These are phyloP conservation scores for Australoheros facetus DNA, from an alignment of 2,797 vertebrate genomes.

Conservation along the genomic window DNA sequence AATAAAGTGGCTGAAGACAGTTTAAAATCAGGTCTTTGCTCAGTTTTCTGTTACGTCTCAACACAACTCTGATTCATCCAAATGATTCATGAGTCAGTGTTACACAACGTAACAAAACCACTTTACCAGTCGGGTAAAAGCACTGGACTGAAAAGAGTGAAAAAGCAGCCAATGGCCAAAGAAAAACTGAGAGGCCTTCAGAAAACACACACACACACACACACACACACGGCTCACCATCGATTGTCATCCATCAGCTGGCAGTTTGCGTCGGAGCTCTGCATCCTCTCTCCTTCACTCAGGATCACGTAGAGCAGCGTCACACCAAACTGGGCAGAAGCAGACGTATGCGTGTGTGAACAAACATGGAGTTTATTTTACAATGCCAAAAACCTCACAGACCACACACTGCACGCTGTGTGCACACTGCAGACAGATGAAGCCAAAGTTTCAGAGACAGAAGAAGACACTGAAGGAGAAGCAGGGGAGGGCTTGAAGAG, in stretches of 20 bases:
- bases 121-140: background rate
- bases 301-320: conserved; percentile 92
- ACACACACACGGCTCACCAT: conserved; percentile 78
- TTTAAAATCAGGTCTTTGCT: background rate
- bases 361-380: fast-evolving
- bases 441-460: no score
- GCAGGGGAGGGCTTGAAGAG: no score
- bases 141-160: background rate
- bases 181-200: background rate
- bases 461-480: no score
- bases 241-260: conserved; percentile 90
- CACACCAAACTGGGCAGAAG: conserved; percentile 86
- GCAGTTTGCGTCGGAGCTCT: conserved; percentile 84
- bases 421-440: background rate
- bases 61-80: background rate
- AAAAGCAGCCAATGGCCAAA: background rate
- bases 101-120: no score
- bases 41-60: background rate
- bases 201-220: background rate
- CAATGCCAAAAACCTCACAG: background rate
- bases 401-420: background rate
- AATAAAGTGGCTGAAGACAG: background rate
- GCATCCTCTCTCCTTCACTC: conserved; percentile 93
- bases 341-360: background rate
- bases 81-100: no score